Evolutionary conservation across 1,140 invertebrate species (phyloP).

Genomic region (Apis cerana): DNA sequence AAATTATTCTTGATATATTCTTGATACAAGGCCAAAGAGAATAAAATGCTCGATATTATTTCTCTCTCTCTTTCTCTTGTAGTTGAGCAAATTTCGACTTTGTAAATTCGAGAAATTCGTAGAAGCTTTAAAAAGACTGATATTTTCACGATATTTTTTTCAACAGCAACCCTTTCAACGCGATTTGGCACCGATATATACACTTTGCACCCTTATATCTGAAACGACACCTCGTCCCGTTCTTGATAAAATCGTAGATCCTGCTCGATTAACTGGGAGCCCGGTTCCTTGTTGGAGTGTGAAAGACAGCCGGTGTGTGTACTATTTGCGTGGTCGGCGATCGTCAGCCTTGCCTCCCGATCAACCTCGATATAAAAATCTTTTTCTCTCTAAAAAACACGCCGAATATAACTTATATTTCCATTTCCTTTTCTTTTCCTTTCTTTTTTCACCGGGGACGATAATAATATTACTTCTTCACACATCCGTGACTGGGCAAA

Average conservation of each 20-base stretch:
- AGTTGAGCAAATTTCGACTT: constrained; percentile 22
- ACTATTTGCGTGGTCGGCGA: constrained; percentile 67
- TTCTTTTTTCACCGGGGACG: not conserved
- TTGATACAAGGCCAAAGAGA: not conserved
- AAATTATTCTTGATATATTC: not conserved
- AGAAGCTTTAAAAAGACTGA: not conserved
- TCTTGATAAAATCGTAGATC: constrained; percentile 17
- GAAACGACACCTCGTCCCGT: too few relatives aligned
- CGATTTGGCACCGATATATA: constrained; percentile 35
- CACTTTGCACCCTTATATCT: too few relatives aligned
- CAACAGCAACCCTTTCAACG: not conserved
- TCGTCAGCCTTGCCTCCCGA: constrained; percentile 49
- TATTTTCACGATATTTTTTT: not conserved
- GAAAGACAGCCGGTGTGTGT: constrained; percentile 79
- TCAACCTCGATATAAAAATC: constrained; percentile 25
- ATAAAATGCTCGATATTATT: not conserved
- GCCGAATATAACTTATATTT: not conserved
- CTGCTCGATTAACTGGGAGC: constrained; percentile 65
- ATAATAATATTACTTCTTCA: too few relatives aligned
- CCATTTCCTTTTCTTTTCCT: too few relatives aligned
- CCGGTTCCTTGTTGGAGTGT: constrained; percentile 74
- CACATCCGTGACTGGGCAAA: not conserved
- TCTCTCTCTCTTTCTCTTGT: not conserved
- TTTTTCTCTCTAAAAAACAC: constrained; percentile 7
- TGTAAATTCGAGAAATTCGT: not conserved